Conservation (phyloP, 30 jellyfish, hydroid and myxozoan species). For the Hydra vulgaris region DNA sequence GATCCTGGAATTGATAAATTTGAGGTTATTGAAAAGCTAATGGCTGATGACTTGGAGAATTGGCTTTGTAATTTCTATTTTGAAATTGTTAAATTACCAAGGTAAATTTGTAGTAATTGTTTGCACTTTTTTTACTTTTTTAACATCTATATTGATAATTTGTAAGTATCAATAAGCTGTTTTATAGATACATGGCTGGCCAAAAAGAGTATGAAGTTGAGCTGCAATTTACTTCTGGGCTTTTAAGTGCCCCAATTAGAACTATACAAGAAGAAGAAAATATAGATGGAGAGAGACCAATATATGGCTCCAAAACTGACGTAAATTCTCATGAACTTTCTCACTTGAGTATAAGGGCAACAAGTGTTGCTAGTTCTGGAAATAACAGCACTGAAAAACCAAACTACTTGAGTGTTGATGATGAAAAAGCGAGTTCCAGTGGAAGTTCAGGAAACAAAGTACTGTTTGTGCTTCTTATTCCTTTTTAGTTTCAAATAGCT, state of each 20-base stretch:
- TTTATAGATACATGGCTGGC: conserved; percentile 67
- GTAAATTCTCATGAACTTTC: conserved; percentile 15
- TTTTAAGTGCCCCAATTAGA: conserved; percentile 44
- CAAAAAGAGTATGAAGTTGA: conserved; percentile 91
- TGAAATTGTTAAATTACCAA: conserved; percentile 80
- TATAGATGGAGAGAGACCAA: conserved; percentile 55
- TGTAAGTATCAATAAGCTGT: too few relatives aligned
- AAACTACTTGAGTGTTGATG: conserved; percentile 6
- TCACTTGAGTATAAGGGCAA: conserved; percentile 11
- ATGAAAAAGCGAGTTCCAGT: conserved; percentile 17
- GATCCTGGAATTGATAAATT: conserved; percentile 73
- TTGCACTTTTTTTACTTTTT: background rate
- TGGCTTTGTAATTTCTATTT: conserved; percentile 88
- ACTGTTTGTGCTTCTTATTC: background rate
- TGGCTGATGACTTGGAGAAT: conserved; percentile 77
- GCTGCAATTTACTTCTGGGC: conserved; percentile 62
- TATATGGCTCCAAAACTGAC: conserved; percentile 32
- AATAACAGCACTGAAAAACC: conserved; percentile 30
- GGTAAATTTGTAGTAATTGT: too few relatives aligned
- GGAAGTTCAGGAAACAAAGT: conserved; percentile 16
- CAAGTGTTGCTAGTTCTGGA: conserved; percentile 24
- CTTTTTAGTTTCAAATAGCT: background rate
- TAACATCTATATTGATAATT: too few relatives aligned
- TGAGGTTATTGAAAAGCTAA: conserved; percentile 54
- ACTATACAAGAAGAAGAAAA: conserved; percentile 59